phyloP scores from a whole-genome alignment of 2,797 vertebrate genomes.

The Enteromius paludinosus region DNA sequence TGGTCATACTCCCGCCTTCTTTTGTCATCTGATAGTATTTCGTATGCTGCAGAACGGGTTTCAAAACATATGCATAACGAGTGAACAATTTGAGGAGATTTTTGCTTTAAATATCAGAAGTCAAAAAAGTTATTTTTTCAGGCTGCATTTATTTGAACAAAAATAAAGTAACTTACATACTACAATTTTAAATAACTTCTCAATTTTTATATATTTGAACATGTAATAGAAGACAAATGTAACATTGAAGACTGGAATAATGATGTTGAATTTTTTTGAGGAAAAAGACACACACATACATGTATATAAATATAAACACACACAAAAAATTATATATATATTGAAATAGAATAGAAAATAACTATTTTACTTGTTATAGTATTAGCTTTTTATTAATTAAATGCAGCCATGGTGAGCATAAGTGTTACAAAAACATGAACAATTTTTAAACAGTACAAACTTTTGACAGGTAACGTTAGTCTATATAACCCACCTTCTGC shows the following conservation, averaged over 20 bases:
- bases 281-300: not conserved
- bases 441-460: too few species aligned
- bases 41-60: conserved; percentile 82
- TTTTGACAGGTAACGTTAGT: not conserved
- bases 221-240: not conserved
- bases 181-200: not conserved
- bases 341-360: not conserved
- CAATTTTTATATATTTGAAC: not conserved
- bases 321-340: not conserved
- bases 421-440: not conserved
- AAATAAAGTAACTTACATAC: not conserved
- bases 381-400: not conserved
- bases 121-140: not conserved
- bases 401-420: not conserved
- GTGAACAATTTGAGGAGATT: not conserved
- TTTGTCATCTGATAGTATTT: conserved; percentile 90
- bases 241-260: not conserved
- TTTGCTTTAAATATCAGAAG: not conserved
- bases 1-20: conserved; percentile 88
- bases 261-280: not conserved
- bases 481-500: conserved; percentile 85
- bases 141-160: not conserved
- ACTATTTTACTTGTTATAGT: not conserved
- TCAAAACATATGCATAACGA: not conserved
- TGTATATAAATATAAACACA: too few species aligned